Conservation (phyloP, 2,888 invertebrate genomes). For the Agrenia bidenticulata region DNA sequence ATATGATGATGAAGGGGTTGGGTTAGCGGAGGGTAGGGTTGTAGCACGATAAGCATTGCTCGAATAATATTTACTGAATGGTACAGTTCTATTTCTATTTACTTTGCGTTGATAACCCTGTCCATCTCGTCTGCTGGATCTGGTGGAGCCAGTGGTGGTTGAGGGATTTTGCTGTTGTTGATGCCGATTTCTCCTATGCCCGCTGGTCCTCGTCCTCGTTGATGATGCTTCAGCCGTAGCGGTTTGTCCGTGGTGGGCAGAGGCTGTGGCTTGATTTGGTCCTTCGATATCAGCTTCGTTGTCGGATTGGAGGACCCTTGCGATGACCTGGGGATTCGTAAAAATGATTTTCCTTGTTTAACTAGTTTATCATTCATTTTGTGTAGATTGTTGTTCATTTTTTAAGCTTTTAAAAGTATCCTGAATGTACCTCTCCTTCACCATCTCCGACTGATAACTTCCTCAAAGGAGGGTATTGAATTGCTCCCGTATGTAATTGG, state of each 20-base stretch:
- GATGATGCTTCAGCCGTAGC: slow-evolving; percentile 40
- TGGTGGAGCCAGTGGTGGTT: slow-evolving; percentile 21
- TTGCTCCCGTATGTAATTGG: slow-evolving; percentile 32
- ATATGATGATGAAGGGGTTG: no score
- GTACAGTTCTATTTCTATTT: slow-evolving; percentile 31
- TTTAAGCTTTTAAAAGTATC: neutral
- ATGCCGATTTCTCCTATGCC: neutral
- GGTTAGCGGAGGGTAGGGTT: neutral
- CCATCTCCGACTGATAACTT: slow-evolving; percentile 49
- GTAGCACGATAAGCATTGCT: slow-evolving; percentile 11
- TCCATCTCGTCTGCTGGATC: slow-evolving; percentile 25
- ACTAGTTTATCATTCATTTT: neutral
- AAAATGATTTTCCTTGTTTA: no score
- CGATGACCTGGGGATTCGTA: slow-evolving; percentile 45
- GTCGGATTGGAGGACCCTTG: slow-evolving; percentile 50
- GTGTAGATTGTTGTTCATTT: neutral
- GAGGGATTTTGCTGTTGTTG: slow-evolving; percentile 5
- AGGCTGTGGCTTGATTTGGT: slow-evolving; percentile 27
- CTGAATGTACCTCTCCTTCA: slow-evolving; percentile 39
- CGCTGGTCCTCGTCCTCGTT: slow-evolving; percentile 14
- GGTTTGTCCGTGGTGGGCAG: slow-evolving; percentile 38
- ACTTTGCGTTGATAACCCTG: slow-evolving; percentile 33
- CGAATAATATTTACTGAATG: slow-evolving; percentile 15
- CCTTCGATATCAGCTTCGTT: slow-evolving; percentile 28
- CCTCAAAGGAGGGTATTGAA: slow-evolving; percentile 49